phyloP scores from a whole-genome alignment of 2,797 vertebrate genomes.

The Gallirallus australis region DNA sequence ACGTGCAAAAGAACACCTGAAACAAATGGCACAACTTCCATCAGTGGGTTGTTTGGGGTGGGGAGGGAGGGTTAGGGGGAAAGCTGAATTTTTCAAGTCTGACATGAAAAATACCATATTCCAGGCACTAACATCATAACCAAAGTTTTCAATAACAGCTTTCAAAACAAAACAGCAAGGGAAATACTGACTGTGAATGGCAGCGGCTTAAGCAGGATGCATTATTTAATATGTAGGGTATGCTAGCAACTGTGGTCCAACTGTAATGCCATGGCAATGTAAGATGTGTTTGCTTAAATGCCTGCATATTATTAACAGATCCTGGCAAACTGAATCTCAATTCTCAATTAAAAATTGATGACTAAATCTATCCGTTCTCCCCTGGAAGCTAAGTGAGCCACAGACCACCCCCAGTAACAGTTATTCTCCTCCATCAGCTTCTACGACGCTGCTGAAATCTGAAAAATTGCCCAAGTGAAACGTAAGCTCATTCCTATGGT shows the following conservation, averaged over 20 bases:
- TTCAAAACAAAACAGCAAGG: not conserved
- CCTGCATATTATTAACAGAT: constrained; percentile 1
- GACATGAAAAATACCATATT: not conserved
- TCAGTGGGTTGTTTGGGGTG: not conserved
- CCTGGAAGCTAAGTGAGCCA: not conserved
- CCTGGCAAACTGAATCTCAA: not conserved
- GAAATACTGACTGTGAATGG: not conserved
- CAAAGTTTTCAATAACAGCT: not conserved
- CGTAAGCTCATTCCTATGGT: not conserved
- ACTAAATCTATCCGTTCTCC: not conserved
- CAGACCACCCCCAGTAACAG: not conserved
- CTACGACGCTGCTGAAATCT: not conserved
- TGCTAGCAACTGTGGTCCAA: not conserved
- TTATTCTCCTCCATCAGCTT: not conserved
- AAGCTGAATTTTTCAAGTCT: not conserved
- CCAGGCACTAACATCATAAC: not conserved
- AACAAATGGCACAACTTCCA: constrained; percentile 15
- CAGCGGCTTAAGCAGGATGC: not conserved
- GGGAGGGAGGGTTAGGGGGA: not conserved
- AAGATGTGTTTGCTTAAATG: not conserved
- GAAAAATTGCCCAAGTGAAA: not conserved
- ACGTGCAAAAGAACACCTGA: constrained; percentile 88
- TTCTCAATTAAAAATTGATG: not conserved
- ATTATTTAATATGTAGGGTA: not conserved
- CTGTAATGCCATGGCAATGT: constrained; percentile 25